phyloP scores from a whole-genome alignment of 2,888 invertebrate genomes.

The Lymantria dispar region DNA sequence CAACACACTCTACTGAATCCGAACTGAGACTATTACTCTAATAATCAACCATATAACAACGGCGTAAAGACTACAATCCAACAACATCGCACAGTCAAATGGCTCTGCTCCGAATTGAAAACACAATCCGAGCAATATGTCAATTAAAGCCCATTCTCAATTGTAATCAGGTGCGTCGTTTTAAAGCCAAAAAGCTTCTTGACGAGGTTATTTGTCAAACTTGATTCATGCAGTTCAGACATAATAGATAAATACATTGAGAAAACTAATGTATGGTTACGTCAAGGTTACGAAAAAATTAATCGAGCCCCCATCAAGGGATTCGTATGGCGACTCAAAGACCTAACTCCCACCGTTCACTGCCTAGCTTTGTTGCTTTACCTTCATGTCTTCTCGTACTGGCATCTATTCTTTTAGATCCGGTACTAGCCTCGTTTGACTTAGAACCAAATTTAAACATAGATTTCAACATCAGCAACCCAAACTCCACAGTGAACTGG shows the following conservation, averaged over 20 bases:
- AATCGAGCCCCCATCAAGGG: conserved; percentile 69
- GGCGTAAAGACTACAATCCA: conserved; percentile 41
- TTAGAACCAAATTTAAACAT: conserved; percentile 42
- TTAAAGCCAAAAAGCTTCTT: conserved; percentile 61
- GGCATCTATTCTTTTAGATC: conserved; percentile 60
- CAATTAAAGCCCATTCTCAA: conserved; percentile 65
- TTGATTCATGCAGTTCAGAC: conserved; percentile 49
- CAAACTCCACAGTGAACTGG: conserved; percentile 62
- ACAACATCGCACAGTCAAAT: conserved; percentile 53
- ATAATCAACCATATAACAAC: conserved; percentile 49
- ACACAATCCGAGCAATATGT: conserved; percentile 68
- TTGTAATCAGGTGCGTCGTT: conserved; percentile 62
- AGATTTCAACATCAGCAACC: conserved; percentile 51
- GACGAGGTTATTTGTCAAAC: conserved; percentile 71
- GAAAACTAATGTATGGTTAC: conserved; percentile 77
- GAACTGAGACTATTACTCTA: conserved; percentile 34
- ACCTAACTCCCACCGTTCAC: conserved; percentile 70
- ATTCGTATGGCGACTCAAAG: conserved; percentile 80
- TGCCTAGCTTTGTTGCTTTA: conserved; percentile 81
- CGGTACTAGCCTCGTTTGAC: conserved; percentile 54
- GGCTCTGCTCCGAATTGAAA: conserved; percentile 61
- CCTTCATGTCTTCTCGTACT: conserved; percentile 78
- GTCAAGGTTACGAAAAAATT: conserved; percentile 56
- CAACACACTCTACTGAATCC: conserved; percentile 50
- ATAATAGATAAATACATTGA: conserved; percentile 27